Percentiles rank a stretch among this genome's conserved stretches.
These are phyloP conservation scores for Microtus ochrogaster DNA, from an alignment of 2,113 vertebrate genomes.

Conservation along the genomic window DNA sequence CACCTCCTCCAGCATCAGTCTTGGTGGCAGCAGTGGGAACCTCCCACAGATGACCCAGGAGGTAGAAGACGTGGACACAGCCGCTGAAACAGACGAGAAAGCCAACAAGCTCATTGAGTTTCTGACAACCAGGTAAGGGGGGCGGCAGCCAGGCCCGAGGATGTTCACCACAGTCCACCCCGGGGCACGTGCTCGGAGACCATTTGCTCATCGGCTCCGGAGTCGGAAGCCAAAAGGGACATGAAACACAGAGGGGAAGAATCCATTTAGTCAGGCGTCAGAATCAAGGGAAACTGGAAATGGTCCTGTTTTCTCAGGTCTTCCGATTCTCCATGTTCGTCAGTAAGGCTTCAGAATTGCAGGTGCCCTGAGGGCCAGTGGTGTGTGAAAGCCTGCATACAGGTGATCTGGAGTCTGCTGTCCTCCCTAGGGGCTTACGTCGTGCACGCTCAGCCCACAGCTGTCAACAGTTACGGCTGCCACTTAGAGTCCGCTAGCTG, in stretches of 20 bases:
- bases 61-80: conserved; percentile 92
- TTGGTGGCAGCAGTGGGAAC: conserved; percentile 96
- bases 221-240: background rate
- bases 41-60: conserved; percentile 96
- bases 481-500: background rate
- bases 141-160: background rate
- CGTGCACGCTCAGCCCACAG: background rate
- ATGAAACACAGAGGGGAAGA: background rate
- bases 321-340: background rate
- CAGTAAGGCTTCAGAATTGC: background rate
- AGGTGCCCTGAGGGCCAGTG: background rate
- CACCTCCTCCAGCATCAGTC: conserved; percentile 96
- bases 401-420: background rate
- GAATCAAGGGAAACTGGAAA: background rate
- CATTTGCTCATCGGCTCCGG: background rate
- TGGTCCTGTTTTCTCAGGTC: background rate
- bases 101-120: conserved; percentile 99
- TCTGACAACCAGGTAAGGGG: conserved; percentile 95
- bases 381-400: background rate
- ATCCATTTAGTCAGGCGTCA: background rate
- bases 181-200: background rate
- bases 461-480: background rate
- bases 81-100: conserved; percentile 93
- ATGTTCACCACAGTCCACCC: background rate
- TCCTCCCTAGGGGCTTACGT: background rate